These are phyloP conservation scores for Formica exsecta DNA, from an alignment of 1,140 invertebrate genomes.

Conservation along the genomic window DNA sequence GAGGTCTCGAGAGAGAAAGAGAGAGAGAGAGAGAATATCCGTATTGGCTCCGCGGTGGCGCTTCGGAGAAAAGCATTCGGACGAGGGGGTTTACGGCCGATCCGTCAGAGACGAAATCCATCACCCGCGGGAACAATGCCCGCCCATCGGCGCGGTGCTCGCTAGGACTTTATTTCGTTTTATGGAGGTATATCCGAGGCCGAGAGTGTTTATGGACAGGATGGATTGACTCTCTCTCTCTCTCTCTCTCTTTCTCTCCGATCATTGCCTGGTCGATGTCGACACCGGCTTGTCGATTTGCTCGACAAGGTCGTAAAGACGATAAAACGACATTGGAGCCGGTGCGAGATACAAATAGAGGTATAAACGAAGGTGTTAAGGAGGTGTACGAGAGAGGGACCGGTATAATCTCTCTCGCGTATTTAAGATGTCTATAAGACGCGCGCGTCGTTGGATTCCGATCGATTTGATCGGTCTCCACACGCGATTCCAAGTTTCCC, in stretches of 20 bases:
- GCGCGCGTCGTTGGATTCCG: slow-evolving; percentile 27
- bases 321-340: slow-evolving; percentile 72
- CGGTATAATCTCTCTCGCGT: neutral
- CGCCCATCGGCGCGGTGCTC: slow-evolving; percentile 61
- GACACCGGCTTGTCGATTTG: slow-evolving; percentile 68
- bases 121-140: slow-evolving; percentile 75
- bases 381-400: slow-evolving; percentile 19
- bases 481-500: slow-evolving; percentile 35
- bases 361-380: slow-evolving; percentile 61
- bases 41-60: slow-evolving; percentile 32
- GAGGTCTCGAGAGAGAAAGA: neutral
- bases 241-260: neutral
- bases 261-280: slow-evolving; percentile 52
- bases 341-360: slow-evolving; percentile 67
- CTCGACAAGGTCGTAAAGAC: slow-evolving; percentile 75
- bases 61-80: slow-evolving; percentile 74
- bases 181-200: slow-evolving; percentile 69
- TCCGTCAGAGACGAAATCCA: slow-evolving; percentile 80
- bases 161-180: slow-evolving; percentile 71
- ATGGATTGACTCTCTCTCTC: slow-evolving; percentile 60
- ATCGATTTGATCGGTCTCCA: slow-evolving; percentile 61
- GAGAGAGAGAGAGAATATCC: slow-evolving; percentile 38
- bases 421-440: neutral
- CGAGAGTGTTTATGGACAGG: slow-evolving; percentile 73
- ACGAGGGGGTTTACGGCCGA: slow-evolving; percentile 77